Conservation (phyloP, 2,113 vertebrate genomes). For the Tragelaphus imberbis region DNA sequence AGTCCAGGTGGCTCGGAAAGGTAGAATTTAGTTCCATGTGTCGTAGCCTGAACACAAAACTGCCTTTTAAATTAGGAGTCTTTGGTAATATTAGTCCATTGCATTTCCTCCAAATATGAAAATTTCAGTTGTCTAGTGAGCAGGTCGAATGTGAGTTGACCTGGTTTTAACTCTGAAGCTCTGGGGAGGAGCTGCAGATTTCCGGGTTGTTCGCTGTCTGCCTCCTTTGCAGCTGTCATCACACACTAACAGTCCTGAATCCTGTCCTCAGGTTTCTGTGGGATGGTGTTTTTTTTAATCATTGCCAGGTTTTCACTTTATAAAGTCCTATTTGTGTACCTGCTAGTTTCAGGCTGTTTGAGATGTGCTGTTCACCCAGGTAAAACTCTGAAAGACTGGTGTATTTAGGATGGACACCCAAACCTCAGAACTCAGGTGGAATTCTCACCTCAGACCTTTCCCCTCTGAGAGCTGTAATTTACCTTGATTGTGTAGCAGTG, state of each 20-base stretch:
- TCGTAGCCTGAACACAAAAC: not conserved
- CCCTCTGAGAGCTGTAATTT: not conserved
- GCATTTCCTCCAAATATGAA: not conserved
- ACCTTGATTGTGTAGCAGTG: not conserved
- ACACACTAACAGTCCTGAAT: not conserved
- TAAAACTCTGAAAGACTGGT: not conserved
- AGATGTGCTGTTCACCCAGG: not conserved
- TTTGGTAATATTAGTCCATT: not conserved
- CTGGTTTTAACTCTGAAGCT: not conserved
- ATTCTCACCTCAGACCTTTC: not conserved
- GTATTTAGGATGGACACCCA: not conserved
- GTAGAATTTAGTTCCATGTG: not conserved
- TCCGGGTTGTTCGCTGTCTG: not conserved
- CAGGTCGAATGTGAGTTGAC: not conserved
- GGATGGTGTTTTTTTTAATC: not conserved
- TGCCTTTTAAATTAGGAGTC: not conserved
- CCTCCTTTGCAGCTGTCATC: not conserved
- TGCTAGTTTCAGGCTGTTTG: not conserved
- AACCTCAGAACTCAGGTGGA: rapidly evolving
- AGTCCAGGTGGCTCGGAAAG: not conserved
- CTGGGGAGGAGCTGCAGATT: not conserved
- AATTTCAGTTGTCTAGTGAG: not conserved
- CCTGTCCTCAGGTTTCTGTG: not conserved
- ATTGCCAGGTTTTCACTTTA: not conserved
- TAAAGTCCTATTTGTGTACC: not conserved